Evolutionary conservation across 2,797 vertebrate genomes (phyloP).

Genomic region (Gymnocypris eckloni): DNA sequence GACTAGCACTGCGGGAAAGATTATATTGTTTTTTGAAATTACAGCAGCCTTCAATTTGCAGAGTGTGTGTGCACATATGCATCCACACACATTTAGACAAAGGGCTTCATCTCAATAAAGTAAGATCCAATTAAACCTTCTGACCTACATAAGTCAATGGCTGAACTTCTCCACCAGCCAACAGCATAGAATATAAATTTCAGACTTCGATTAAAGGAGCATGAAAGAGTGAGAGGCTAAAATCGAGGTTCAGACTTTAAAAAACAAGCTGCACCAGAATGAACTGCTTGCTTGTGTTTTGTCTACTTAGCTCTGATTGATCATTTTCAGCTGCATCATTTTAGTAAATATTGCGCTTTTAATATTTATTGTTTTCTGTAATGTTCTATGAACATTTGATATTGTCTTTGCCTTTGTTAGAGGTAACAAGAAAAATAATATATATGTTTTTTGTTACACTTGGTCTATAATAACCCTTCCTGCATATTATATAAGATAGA

Average conservation of each 20-base stretch:
- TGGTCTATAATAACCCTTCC: background rate
- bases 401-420: background rate
- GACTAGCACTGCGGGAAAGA: constrained; percentile 21
- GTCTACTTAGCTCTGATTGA: background rate
- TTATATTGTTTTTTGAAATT: constrained; percentile 30
- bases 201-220: constrained; percentile 16
- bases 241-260: background rate
- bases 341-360: background rate
- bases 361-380: constrained; percentile 16
- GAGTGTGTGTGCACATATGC: constrained; percentile 29
- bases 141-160: constrained; percentile 61
- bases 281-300: background rate
- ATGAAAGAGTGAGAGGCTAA: background rate
- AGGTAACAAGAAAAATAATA: background rate
- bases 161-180: constrained; percentile 39
- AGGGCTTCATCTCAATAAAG: constrained; percentile 53
- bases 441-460: background rate
- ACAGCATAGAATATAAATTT: constrained; percentile 28
- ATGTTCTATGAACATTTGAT: background rate
- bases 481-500: background rate
- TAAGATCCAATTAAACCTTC: constrained; percentile 62
- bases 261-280: constrained; percentile 4
- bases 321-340: background rate
- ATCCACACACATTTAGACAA: constrained; percentile 47
- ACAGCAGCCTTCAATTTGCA: constrained; percentile 30